These are phyloP conservation scores for Rostratula benghalensis DNA, from an alignment of 2,113 vertebrate genomes.

Conservation along the genomic window DNA sequence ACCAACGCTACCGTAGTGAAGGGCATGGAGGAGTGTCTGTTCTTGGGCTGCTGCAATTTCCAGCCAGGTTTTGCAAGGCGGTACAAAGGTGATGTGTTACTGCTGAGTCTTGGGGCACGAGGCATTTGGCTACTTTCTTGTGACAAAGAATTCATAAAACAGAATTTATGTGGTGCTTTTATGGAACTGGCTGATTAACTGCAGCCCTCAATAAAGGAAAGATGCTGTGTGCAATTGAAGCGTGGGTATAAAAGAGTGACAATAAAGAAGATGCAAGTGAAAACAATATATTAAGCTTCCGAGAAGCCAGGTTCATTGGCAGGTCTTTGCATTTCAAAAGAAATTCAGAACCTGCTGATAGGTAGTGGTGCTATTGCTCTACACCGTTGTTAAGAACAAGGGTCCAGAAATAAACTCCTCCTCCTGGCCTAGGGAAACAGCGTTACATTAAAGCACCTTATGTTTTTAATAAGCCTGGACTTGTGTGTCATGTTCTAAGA, in stretches of 20 bases:
- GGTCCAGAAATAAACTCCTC: background rate
- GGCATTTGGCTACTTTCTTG: background rate
- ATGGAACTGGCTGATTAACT: slow-evolving; percentile 48
- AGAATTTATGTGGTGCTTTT: slow-evolving; percentile 23
- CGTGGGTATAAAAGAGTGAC: slow-evolving; percentile 4
- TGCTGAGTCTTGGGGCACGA: background rate
- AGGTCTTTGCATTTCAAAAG: background rate
- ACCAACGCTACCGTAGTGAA: background rate
- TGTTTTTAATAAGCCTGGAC: background rate
- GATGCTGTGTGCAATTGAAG: background rate
- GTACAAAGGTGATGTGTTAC: background rate
- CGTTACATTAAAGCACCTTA: background rate
- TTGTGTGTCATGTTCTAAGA: background rate
- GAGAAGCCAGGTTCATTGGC: slow-evolving; percentile 15
- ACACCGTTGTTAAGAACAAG: background rate
- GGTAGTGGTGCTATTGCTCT: background rate
- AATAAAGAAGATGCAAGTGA: slow-evolving; percentile 28
- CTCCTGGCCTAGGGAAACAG: slow-evolving; percentile 3
- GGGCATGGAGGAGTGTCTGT: background rate
- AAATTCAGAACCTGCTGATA: background rate
- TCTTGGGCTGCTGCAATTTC: background rate
- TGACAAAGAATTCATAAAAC: slow-evolving; percentile 35
- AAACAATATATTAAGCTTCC: slow-evolving; percentile 34
- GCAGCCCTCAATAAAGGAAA: slow-evolving; percentile 10
- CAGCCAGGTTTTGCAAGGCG: background rate